A percentile compares a stretch with the other conserved stretches of the same genome.
Evolutionary conservation across 2,888 invertebrate species (phyloP).

Genomic region (Drosophila emarginata): DNA sequence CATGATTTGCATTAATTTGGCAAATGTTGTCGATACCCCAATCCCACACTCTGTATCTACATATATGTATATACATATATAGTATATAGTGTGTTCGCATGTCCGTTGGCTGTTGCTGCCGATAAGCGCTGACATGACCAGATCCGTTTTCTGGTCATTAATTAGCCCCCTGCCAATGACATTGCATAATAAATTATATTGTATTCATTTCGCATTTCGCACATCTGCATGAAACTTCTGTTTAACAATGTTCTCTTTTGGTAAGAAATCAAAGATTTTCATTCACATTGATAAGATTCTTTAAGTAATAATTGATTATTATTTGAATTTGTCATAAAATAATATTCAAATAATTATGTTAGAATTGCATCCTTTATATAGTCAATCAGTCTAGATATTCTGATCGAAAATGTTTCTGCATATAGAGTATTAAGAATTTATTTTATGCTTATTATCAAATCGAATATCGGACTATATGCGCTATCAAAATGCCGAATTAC

Average conservation of each 20-base stretch:
- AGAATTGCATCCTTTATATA: too few relatives aligned
- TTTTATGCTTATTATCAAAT: too few relatives aligned
- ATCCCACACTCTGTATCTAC: background rate
- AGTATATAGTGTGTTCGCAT: background rate
- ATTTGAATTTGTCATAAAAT: too few relatives aligned
- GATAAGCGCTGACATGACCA: constrained; percentile 74
- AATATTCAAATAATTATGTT: too few relatives aligned
- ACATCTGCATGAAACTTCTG: constrained; percentile 16
- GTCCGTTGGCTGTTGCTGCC: constrained; percentile 50
- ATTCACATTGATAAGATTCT: too few relatives aligned
- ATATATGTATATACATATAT: background rate
- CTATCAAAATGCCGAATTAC: too few relatives aligned
- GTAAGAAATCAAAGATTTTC: background rate
- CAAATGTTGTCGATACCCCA: constrained; percentile 68
- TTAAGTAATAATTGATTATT: too few relatives aligned
- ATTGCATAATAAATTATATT: constrained; percentile 73
- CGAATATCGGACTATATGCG: too few relatives aligned
- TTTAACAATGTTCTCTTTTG: background rate
- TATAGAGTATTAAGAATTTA: too few relatives aligned
- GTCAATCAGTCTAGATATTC: too few relatives aligned
- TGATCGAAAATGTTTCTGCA: too few relatives aligned
- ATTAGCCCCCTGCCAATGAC: constrained; percentile 69
- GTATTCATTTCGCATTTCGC: constrained; percentile 69
- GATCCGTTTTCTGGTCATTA: constrained; percentile 65
- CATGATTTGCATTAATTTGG: constrained; percentile 78